Percentiles rank a stretch among this genome's conserved stretches.
These are phyloP conservation scores for Diogma glabrata DNA, from an alignment of 2,888 invertebrate species.

Conservation along the genomic window DNA sequence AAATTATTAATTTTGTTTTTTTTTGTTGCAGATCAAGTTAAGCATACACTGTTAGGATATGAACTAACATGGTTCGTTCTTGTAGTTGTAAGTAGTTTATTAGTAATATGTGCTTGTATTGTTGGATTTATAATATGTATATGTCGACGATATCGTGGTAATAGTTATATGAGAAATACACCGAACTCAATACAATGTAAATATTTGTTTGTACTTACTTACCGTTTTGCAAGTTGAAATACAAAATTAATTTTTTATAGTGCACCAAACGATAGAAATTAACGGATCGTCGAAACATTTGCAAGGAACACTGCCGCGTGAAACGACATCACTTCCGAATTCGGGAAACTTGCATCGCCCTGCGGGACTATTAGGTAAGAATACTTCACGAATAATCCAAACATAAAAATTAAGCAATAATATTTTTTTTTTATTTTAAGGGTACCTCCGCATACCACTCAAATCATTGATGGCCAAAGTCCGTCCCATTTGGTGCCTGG, in stretches of 20 bases:
- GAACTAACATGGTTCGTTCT: conserved; percentile 67
- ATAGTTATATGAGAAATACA: conserved; percentile 34
- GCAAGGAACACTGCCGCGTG: conserved; percentile 46
- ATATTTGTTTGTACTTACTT: conserved; percentile 20
- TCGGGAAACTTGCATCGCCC: conserved; percentile 95
- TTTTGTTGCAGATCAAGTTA: conserved; percentile 46
- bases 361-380: conserved; percentile 54
- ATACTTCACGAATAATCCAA: no score
- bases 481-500: conserved; percentile 92
- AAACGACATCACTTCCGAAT: conserved; percentile 45
- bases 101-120: conserved; percentile 56
- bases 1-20: no score
- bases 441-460: conserved; percentile 39
- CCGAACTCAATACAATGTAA: conserved; percentile 38
- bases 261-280: conserved; percentile 65
- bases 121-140: conserved; percentile 63
- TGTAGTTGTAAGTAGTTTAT: conserved; percentile 54
- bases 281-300: conserved; percentile 54
- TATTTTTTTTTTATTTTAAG: conserved; percentile 8
- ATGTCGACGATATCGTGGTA: conserved; percentile 53
- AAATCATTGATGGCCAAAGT: conserved; percentile 55
- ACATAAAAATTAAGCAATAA: neutral
- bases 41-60: conserved; percentile 55
- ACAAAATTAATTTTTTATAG: conserved; percentile 33
- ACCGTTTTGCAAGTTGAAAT: conserved; percentile 28